Conservation (phyloP, 2,888 invertebrate genomes). For the Tricholauxania praeusta region DNA sequence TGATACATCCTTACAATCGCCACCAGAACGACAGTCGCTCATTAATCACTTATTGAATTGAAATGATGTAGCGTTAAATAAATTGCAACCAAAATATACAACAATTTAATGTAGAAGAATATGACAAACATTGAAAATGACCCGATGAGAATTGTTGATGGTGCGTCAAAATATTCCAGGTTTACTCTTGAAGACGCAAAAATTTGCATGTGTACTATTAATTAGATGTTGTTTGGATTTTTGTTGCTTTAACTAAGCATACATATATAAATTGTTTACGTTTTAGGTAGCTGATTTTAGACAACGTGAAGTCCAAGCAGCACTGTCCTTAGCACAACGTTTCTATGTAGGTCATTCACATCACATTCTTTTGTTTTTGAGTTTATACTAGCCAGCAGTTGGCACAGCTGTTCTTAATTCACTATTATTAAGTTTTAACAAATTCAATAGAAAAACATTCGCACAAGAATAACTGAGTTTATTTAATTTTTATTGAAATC, state of each 20-base stretch:
- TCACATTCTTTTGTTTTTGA: neutral
- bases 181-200: conserved; percentile 44
- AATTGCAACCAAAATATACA: conserved; percentile 64
- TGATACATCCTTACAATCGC: conserved; percentile 58
- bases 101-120: conserved; percentile 64
- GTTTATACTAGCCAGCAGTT: too few relatives aligned
- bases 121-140: conserved; percentile 66
- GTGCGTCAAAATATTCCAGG: conserved; percentile 62
- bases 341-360: conserved; percentile 2
- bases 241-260: neutral
- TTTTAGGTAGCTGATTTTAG: too few relatives aligned
- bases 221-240: neutral
- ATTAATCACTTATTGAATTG: conserved; percentile 30
- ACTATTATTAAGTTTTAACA: too few relatives aligned
- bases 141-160: conserved; percentile 58
- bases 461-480: too few relatives aligned
- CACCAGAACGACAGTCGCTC: neutral
- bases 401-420: too few relatives aligned
- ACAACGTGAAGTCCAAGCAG: too few relatives aligned
- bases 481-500: too few relatives aligned
- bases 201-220: conserved; percentile 45
- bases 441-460: too few relatives aligned
- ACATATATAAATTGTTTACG: conserved; percentile 15
- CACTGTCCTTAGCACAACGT: neutral
- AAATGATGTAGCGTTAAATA: conserved; percentile 60